Base-by-base conservation (phyloP, 1,140 invertebrate species). In the Drosophila ercepeae region DNA sequence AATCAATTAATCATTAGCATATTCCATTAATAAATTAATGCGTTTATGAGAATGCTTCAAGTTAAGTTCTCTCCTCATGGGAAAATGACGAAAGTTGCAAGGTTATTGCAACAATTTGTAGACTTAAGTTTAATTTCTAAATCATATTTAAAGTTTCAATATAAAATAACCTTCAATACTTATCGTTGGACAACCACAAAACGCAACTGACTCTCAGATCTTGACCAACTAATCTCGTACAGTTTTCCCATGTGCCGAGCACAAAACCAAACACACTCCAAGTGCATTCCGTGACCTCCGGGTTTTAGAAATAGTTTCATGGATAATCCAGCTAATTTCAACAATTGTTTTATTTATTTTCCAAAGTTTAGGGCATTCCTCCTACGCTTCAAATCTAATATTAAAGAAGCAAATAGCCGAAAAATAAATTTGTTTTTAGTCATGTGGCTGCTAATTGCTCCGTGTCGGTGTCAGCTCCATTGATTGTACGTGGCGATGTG, bases 401-500 rank as follows among this genome's bases (percentile, higher is more conserved):
- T 67, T 67, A n/a, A 39, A n/a, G 64, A 72, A 70, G 61, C 77
- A 67, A 81, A 61, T 58, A 32, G 44, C 76, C 71, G 6, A 79
- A 79, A 65, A 39, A 59, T 42, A 46, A 42, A 70, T 69, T 72
- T 64, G 25, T 74, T 52, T 79, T 58, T 65, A 64, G 58, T 59
- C 72, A 75, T 55, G 58, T 70, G 71, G 29, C 29, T 44, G 77
- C 77, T 81, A 81, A 81, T 81, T 81, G 76, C 51, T 55, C 65
- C 54, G 76, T 79, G 76, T 79, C 59, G 64, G 71, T 79, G 77
- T 79, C 65, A 71, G 71, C 53, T 53, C 13, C 16, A 32, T n/a
- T 18, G 77, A 81, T 81, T 81, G 77, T 81, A 81, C 77, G 77
- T 81, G 77, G 52, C 57, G 77, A 81, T 81, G 44, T 58, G 60